phyloP scores from a whole-genome alignment of 2,797 vertebrate species.

The Molossus alvarezi region DNA sequence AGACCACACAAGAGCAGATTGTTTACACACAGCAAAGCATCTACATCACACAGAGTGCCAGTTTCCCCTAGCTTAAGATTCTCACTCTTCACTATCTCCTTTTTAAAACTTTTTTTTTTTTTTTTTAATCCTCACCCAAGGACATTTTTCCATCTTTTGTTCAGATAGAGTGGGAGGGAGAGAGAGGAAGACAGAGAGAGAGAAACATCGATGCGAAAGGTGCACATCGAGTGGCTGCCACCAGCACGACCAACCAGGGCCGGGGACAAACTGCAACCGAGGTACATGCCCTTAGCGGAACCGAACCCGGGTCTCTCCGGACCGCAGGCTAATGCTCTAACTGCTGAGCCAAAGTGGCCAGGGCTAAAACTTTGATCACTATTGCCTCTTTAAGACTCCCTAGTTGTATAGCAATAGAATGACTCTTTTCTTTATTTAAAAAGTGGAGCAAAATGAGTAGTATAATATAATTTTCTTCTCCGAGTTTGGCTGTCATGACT shows the following conservation, averaged over 20 bases:
- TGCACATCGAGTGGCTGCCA: no score
- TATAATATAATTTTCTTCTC: slow-evolving; percentile 29
- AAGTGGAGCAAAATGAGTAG: slow-evolving; percentile 14
- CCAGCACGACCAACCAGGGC: no score
- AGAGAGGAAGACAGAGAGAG: no score
- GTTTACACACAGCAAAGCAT: background rate
- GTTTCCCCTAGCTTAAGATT: background rate
- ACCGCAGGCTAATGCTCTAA: no score
- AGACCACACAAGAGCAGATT: background rate
- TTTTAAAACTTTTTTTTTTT: background rate
- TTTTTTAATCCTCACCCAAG: no score
- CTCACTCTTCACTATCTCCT: background rate
- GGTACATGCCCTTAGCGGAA: no score
- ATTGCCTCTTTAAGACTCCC: background rate
- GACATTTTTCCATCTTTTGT: no score
- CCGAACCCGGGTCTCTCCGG: no score
- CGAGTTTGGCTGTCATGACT: background rate
- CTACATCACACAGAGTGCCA: background rate
- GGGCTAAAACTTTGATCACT: background rate
- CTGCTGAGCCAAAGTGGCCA: no score
- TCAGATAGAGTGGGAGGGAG: no score
- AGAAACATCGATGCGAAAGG: no score
- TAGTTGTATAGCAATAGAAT: background rate
- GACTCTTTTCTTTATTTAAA: slow-evolving; percentile 47
- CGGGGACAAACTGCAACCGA: no score